Conservation (phyloP, 2,113 vertebrate genomes). For the Anoplopoma fimbria region DNA sequence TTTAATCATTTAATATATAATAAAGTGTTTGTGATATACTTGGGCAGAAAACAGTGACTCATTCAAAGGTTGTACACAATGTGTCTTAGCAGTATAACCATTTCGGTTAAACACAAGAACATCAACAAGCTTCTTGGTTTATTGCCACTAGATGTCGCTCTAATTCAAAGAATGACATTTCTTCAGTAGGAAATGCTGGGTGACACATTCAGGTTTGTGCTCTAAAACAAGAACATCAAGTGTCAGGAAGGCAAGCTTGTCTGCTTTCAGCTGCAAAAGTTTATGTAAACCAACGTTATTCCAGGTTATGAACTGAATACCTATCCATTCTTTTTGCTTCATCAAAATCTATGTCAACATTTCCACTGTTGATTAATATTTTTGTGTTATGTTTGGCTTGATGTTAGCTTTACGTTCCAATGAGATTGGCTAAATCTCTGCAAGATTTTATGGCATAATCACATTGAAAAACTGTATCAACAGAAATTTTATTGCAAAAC, state of each 20-base stretch:
- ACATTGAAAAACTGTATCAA: neutral
- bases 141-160: slow-evolving; percentile 66
- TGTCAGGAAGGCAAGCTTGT: neutral
- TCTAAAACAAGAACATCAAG: neutral
- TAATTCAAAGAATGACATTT: slow-evolving; percentile 24
- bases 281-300: neutral
- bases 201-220: neutral
- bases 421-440: neutral
- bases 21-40: neutral
- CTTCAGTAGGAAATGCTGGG: rapidly evolving
- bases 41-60: neutral
- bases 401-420: neutral
- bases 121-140: neutral
- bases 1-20: neutral
- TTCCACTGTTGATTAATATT: neutral
- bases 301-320: neutral
- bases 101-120: neutral
- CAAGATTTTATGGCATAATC: neutral
- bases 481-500: neutral
- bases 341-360: neutral
- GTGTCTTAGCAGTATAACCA: neutral
- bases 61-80: neutral
- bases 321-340: neutral
- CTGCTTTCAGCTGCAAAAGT: neutral
- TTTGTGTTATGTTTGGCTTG: neutral